A percentile compares a stretch with the other conserved stretches of the same genome.
Evolutionary conservation across 1,140 invertebrate species (phyloP).

Genomic region (Neodiprion virginianus): DNA sequence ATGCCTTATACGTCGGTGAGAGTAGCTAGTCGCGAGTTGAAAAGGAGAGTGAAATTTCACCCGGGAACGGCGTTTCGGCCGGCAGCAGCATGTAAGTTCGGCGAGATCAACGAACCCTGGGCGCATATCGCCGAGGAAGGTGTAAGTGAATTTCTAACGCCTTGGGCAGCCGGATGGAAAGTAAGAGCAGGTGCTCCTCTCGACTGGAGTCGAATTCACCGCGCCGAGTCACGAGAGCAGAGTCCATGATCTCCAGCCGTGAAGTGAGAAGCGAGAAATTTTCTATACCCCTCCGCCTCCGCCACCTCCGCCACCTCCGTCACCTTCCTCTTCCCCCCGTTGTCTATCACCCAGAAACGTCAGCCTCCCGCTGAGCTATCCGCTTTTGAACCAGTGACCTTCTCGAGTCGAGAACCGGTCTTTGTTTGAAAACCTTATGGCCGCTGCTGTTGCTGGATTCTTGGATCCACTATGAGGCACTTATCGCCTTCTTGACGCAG

Average conservation of each 20-base stretch:
- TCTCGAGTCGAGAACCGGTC: constrained; percentile 58
- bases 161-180: background rate
- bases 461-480: constrained; percentile 40
- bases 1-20: no score
- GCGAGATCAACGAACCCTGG: background rate
- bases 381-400: constrained; percentile 59
- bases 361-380: constrained; percentile 13
- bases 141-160: constrained; percentile 3
- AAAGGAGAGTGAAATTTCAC: background rate
- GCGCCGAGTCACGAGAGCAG: no score
- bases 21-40: background rate
- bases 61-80: no score
- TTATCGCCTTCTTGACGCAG: constrained; percentile 35
- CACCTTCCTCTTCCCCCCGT: background rate
- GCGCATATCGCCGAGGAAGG: background rate
- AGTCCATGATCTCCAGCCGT: no score
- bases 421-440: constrained; percentile 38
- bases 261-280: background rate
- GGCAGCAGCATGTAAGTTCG: background rate
- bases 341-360: background rate
- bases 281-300: background rate
- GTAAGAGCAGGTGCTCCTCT: background rate
- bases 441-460: constrained; percentile 20
- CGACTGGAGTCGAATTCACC: no score
- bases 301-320: no score